Evolutionary conservation across 2,797 vertebrate genomes (phyloP).

Genomic region (Chelon auratus): DNA sequence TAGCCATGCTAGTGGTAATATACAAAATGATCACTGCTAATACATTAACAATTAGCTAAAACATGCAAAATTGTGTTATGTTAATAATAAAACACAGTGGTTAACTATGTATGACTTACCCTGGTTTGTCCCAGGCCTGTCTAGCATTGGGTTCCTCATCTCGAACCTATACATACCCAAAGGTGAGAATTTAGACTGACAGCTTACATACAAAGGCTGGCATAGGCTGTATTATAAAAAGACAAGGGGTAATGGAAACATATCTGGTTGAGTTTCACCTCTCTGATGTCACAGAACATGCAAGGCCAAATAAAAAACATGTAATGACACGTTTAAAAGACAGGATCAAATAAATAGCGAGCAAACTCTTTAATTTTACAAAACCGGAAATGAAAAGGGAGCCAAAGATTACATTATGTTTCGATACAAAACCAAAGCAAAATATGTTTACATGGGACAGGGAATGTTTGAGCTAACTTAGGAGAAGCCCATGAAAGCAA

Average conservation of each 20-base stretch:
- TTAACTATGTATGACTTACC: constrained; percentile 84
- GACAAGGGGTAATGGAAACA: constrained; percentile 14
- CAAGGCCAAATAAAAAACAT: constrained; percentile 37
- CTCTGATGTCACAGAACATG: constrained; percentile 57
- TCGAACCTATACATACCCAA: constrained; percentile 82
- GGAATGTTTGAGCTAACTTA: not conserved
- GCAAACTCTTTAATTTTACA: constrained; percentile 19
- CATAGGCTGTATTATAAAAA: not conserved
- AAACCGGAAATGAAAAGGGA: constrained; percentile 10
- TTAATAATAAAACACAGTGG: not conserved
- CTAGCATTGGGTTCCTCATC: constrained; percentile 88
- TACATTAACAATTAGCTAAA: constrained; percentile 2
- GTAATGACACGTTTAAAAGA: not conserved
- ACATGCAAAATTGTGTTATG: not conserved
- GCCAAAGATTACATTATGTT: constrained; percentile 4
- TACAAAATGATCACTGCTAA: not conserved
- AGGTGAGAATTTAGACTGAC: constrained; percentile 21
- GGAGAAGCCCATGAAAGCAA: not conserved
- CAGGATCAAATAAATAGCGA: not conserved
- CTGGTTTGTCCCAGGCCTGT: constrained; percentile 92
- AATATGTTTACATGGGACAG: not conserved
- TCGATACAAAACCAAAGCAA: constrained; percentile 20
- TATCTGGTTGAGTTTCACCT: constrained; percentile 82
- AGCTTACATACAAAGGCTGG: not conserved
- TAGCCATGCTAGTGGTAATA: not conserved